Evolutionary conservation across 2,797 vertebrate species (phyloP).

Genomic region (Centroberyx gerrardi): DNA sequence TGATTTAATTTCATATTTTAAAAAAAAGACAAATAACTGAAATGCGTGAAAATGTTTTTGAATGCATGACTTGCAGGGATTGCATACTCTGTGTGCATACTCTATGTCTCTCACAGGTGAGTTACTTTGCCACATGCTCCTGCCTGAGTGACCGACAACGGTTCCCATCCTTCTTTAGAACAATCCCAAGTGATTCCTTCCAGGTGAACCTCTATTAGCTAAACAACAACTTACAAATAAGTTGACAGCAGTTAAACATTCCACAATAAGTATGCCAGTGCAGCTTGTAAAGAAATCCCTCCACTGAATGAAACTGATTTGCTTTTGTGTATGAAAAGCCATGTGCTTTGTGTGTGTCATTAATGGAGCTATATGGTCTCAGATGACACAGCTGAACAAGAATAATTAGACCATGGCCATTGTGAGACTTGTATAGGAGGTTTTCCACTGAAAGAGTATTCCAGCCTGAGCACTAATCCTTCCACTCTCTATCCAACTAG

Average conservation of each 20-base stretch:
- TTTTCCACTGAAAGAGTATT: not conserved
- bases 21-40: too few relatives aligned
- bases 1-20: too few relatives aligned
- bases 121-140: conserved; percentile 75
- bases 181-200: conserved; percentile 79
- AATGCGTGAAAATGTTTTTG: too few relatives aligned
- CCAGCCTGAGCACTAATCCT: not conserved
- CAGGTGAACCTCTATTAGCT: conserved; percentile 45
- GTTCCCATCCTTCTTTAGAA: conserved; percentile 70
- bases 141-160: conserved; percentile 53
- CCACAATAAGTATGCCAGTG: too few relatives aligned
- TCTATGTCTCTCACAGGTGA: conserved; percentile 54
- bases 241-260: too few relatives aligned
- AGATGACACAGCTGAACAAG: not conserved
- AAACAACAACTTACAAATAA: too few relatives aligned
- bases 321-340: too few relatives aligned
- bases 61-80: not conserved
- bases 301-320: too few relatives aligned
- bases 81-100: too few relatives aligned
- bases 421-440: not conserved
- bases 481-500: conserved; percentile 14
- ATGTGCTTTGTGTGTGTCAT: too few relatives aligned
- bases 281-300: too few relatives aligned
- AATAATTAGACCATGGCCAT: not conserved
- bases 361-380: not conserved